Base-by-base conservation (phyloP, 2,888 invertebrate genomes). In the Poecilobothrus nobilitatus region DNA sequence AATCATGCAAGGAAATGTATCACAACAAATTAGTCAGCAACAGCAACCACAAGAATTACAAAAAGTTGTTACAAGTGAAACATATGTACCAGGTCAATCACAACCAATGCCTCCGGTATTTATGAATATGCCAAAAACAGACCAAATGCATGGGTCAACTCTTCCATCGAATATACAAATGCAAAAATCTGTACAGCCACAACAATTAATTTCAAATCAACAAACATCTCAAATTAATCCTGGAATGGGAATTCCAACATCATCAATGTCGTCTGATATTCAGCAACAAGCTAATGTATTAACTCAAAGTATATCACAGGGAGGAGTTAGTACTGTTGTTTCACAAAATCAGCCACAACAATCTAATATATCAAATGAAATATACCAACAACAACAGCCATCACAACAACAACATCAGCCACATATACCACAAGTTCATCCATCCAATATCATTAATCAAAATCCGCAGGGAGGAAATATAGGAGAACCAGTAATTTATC, bases 11-110 rank as follows among this genome's bases (percentile, higher is more conserved):
- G 79, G 83, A 6, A 84, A 84, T 72, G 84, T 84, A 68, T 83
- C 84, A 72, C 84, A 85, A 84, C 82, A 85, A 85, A 74, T 82
- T 83, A 37, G 84, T 83, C 75, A 83, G 84, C 80, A 83, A 84
- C 79, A 34, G 34, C 65, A 33, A 20, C 65, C 18, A 34, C 8
- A 18, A 33, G 18, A 70, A 80, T 68, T 75, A 78, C 68, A 74
- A 79, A 68, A 79, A 79, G 63, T 70, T 79, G 73, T 83, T 69
- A 82, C 75, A 79, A 66, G 69, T 80, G 20, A 76, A 80, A 71
- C 76, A 78, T 75, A 74, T 72, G 71, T 75, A 68, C 74, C 74
- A 33, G 75, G 74, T 0, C 75, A 74, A 69, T 74, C 75, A 33
- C 75, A 76, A 63, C 74, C 74, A 33, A 20, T 68, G 61, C 71